These are phyloP conservation scores for Bubo bubo DNA, from an alignment of 2,113 vertebrate species.

Conservation along the genomic window DNA sequence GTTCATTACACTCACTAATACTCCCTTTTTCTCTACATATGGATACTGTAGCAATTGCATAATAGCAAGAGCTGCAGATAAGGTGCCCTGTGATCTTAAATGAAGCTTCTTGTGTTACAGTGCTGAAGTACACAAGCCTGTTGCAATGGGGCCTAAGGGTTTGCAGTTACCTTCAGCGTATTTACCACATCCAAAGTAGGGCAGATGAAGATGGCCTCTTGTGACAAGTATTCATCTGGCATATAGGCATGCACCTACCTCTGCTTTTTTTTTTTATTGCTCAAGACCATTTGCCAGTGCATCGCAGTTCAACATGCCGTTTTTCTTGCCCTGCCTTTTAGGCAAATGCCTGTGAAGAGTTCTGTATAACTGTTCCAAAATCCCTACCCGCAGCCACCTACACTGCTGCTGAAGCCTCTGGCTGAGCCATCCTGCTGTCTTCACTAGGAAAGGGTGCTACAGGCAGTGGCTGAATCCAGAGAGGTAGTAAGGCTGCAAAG, in stretches of 20 bases:
- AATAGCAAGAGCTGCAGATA: background rate
- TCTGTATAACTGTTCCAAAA: background rate
- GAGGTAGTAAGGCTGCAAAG: background rate
- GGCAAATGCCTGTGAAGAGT: background rate
- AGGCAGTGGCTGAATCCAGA: background rate
- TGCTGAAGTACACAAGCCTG: background rate
- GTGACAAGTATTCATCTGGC: background rate
- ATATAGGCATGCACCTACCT: background rate
- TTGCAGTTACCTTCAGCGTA: background rate
- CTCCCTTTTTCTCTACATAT: background rate
- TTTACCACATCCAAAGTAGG: background rate
- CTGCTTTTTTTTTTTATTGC: background rate
- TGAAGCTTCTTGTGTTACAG: background rate
- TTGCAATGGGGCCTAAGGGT: background rate
- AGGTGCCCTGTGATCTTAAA: background rate
- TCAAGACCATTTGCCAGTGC: background rate
- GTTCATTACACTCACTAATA: background rate
- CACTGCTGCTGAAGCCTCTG: background rate
- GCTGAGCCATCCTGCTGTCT: background rate
- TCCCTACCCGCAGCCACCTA: background rate
- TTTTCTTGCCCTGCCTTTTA: background rate
- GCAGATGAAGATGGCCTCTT: background rate
- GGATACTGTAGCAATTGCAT: background rate
- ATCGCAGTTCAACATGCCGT: fast-evolving
- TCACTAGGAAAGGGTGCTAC: background rate